Evolutionary conservation across 1,140 invertebrate species (phyloP).

Genomic region (Brevipalpus yothersi): DNA sequence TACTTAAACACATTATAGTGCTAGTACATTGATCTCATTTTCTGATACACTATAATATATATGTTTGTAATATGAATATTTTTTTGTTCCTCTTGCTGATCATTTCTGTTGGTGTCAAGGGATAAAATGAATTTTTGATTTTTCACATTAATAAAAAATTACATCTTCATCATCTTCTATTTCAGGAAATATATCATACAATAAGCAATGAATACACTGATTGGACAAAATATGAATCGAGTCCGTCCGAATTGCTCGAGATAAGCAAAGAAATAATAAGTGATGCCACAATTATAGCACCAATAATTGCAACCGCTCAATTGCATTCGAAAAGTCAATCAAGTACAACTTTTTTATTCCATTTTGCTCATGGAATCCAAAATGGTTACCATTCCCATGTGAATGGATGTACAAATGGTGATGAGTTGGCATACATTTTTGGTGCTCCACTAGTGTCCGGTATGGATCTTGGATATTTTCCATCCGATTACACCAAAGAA

Average conservation of each 20-base stretch:
- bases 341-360: constrained; percentile 34
- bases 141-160: not conserved
- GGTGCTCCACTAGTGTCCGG: constrained; percentile 24
- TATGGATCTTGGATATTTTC: constrained; percentile 35
- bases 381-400: constrained; percentile 27
- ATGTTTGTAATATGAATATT: too few species aligned
- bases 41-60: too few species aligned
- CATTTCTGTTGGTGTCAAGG: too few species aligned
- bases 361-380: not conserved
- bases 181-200: constrained; percentile 88
- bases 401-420: constrained; percentile 29
- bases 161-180: constrained; percentile 15
- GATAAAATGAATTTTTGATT: not conserved
- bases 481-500: constrained; percentile 59
- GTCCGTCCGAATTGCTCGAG: constrained; percentile 80
- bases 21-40: too few species aligned
- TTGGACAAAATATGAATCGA: constrained; percentile 75
- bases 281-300: constrained; percentile 77
- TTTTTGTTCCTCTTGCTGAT: too few species aligned
- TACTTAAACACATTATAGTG: too few species aligned
- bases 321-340: constrained; percentile 48
- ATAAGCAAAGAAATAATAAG: constrained; percentile 75
- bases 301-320: constrained; percentile 65
- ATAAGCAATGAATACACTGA: constrained; percentile 92
- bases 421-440: not conserved